Percentiles rank a stretch among this genome's conserved stretches.
Evolutionary conservation across 2,797 vertebrate genomes (phyloP).

Genomic region (Sylvilagus floridanus): DNA sequence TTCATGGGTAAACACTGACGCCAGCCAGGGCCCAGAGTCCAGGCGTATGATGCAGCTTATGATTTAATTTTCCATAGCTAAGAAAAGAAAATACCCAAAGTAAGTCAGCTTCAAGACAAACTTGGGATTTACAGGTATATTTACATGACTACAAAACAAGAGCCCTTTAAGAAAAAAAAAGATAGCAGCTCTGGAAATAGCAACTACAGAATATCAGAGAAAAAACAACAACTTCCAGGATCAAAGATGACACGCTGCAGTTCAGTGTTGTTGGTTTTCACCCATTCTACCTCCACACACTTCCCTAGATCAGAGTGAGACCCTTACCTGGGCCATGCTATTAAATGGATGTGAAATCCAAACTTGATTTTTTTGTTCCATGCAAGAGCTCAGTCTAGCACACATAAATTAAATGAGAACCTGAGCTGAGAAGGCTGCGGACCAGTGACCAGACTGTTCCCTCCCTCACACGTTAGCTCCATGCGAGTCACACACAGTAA

Average conservation of each 20-base stretch:
- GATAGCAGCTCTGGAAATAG: neutral
- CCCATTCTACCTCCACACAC: neutral
- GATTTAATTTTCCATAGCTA: conserved; percentile 99
- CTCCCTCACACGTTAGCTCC: neutral
- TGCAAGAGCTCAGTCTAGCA: neutral
- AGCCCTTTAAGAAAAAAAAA: neutral
- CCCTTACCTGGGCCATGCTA: neutral
- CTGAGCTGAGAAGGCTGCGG: neutral
- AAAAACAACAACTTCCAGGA: conserved; percentile 2
- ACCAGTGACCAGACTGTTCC: neutral
- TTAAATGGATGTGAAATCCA: neutral
- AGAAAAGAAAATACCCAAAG: conserved; percentile 65
- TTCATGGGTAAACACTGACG: neutral
- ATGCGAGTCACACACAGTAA: neutral
- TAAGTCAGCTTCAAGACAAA: conserved; percentile 32
- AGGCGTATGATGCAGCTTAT: conserved; percentile 85
- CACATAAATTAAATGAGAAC: neutral
- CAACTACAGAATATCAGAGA: neutral
- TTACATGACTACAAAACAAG: neutral
- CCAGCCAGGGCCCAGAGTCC: neutral
- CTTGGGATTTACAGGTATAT: neutral
- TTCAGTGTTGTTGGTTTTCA: neutral
- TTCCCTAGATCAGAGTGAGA: neutral
- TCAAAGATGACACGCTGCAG: neutral
- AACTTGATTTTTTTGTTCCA: neutral